A percentile compares a stretch with the other conserved stretches of the same genome.
Conservation (phyloP, 2,113 vertebrate genomes). For the Syngnathus typhle region DNA sequence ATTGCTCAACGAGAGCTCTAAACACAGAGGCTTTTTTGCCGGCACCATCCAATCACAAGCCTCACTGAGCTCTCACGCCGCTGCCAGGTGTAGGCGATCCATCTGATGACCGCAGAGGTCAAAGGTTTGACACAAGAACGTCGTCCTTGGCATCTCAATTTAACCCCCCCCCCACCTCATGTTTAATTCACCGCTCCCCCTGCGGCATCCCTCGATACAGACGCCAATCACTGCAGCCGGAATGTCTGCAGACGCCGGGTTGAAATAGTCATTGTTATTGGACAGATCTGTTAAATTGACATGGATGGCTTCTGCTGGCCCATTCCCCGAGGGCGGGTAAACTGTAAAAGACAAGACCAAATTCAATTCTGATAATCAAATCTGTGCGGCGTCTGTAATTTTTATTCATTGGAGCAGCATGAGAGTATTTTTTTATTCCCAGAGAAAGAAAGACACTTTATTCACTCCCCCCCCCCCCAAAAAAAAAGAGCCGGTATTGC, state of each 20-base stretch:
- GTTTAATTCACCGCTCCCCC: constrained; percentile 45
- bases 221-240: constrained; percentile 26
- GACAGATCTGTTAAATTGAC: constrained; percentile 18
- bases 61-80: constrained; percentile 17
- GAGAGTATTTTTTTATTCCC: constrained; percentile 4
- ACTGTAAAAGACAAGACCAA: constrained; percentile 5
- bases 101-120: constrained; percentile 30
- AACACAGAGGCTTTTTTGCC: not conserved
- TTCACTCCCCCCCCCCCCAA: constrained; percentile 10
- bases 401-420: not conserved
- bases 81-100: constrained; percentile 30
- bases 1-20: not conserved
- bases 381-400: constrained; percentile 16
- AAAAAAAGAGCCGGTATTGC: constrained; percentile 20
- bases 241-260: constrained; percentile 14
- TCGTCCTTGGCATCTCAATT: constrained; percentile 36
- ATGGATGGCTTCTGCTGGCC: constrained; percentile 11
- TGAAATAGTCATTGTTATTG: constrained; percentile 12
- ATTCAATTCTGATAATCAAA: not conserved
- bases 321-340: constrained; percentile 14
- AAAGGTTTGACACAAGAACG: constrained; percentile 20
- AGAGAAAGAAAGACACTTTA: not conserved
- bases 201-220: constrained; percentile 32
- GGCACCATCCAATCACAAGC: constrained; percentile 3
- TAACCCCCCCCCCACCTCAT: constrained; percentile 31